Evolutionary conservation across 2,888 invertebrate species (phyloP).

Genomic region (Pheosia tremula): DNA sequence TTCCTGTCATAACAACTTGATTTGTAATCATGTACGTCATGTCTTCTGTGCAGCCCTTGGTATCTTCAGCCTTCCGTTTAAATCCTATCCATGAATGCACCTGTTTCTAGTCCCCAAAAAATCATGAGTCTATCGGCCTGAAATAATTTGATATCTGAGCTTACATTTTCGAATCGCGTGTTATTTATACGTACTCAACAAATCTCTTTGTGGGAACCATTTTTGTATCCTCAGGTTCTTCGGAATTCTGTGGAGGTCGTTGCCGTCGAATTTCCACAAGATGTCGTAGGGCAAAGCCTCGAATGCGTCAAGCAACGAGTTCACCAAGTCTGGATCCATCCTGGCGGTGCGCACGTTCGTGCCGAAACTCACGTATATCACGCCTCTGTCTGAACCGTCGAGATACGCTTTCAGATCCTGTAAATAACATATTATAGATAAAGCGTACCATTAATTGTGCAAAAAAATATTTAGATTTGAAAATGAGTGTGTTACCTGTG

Average conservation of each 20-base stretch:
- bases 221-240: constrained; percentile 41
- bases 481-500: constrained; percentile 33
- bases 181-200: constrained; percentile 24
- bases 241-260: constrained; percentile 26
- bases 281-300: constrained; percentile 38
- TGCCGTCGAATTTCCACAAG: constrained; percentile 47
- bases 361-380: constrained; percentile 48
- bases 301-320: constrained; percentile 39
- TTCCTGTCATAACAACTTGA: no score
- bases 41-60: not conserved
- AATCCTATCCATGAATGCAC: not conserved
- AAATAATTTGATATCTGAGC: no score
- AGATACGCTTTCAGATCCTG: constrained; percentile 43
- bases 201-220: constrained; percentile 48
- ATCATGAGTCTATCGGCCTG: no score
- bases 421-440: constrained; percentile 8
- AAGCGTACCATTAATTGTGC: no score
- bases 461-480: not conserved
- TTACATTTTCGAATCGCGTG: no score
- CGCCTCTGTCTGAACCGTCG: constrained; percentile 39
- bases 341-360: constrained; percentile 35
- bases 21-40: no score
- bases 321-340: constrained; percentile 36
- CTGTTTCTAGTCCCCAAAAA: not conserved
- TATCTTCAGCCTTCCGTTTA: not conserved